These are phyloP conservation scores for Penaeus indicus DNA, from an alignment of 1,140 invertebrate species.

Conservation along the genomic window DNA sequence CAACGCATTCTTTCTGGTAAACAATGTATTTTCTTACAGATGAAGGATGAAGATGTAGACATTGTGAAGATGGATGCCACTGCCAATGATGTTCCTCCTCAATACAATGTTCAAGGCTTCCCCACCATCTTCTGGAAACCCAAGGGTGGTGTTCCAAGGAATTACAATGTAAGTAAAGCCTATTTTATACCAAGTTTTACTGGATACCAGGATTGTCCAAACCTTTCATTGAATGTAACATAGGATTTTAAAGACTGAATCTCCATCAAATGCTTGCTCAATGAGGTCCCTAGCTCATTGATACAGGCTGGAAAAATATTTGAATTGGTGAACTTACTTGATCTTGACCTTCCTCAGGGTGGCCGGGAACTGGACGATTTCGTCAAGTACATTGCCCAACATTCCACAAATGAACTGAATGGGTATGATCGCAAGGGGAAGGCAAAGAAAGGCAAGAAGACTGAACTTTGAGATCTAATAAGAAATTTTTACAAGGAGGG, in stretches of 20 bases:
- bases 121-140: constrained; percentile 97
- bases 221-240: too few species aligned
- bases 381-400: constrained; percentile 94
- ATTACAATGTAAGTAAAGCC: constrained; percentile 82
- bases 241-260: too few species aligned
- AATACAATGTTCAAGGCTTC: constrained; percentile 95
- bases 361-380: constrained; percentile 96
- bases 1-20: background rate
- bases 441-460: constrained; percentile 76
- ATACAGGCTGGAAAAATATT: too few species aligned
- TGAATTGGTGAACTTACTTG: too few species aligned
- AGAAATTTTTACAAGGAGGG: background rate
- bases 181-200: background rate
- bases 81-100: constrained; percentile 95
- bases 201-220: too few species aligned
- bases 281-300: too few species aligned
- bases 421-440: constrained; percentile 91
- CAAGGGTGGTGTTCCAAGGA: constrained; percentile 88
- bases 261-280: too few species aligned
- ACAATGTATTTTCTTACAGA: constrained; percentile 71
- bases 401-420: constrained; percentile 90
- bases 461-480: constrained; percentile 74
- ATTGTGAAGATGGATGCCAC: constrained; percentile 99
- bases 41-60: constrained; percentile 88
- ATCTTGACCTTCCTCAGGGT: constrained; percentile 75